Conservation (phyloP, 1,140 invertebrate genomes). For the Dolichoris vasculosae region DNA sequence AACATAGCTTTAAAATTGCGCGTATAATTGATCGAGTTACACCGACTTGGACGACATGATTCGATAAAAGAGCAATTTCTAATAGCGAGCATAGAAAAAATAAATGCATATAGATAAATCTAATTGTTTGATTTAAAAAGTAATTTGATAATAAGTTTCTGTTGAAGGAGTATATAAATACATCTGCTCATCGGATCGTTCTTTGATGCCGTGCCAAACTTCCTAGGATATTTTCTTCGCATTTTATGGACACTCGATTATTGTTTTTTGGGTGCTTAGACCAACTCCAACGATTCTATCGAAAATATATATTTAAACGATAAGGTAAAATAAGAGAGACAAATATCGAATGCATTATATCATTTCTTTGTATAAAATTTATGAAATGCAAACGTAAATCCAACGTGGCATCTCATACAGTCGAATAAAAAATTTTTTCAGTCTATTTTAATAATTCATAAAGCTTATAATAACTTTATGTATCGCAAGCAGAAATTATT, state of each 20-base stretch:
- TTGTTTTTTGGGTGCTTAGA: background rate
- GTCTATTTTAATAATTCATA: background rate
- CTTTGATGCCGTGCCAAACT: slow-evolving; percentile 7
- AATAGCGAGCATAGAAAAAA: background rate
- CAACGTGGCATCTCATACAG: too few species aligned
- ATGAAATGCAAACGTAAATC: too few species aligned
- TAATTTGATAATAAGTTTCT: background rate
- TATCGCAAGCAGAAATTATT: background rate
- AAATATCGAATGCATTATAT: background rate
- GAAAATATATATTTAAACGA: background rate
- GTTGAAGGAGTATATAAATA: background rate
- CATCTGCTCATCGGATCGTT: background rate
- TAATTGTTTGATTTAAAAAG: background rate
- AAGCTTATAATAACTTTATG: background rate
- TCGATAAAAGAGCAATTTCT: background rate
- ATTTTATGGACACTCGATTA: background rate
- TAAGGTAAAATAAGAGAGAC: background rate
- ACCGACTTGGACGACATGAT: background rate
- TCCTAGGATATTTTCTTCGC: background rate
- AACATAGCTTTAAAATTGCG: background rate
- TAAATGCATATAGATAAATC: background rate
- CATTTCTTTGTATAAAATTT: too few species aligned
- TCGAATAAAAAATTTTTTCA: background rate
- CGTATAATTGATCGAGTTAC: background rate
- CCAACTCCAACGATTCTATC: background rate